Conservation (phyloP, 64 coral and sea anemone genomes). For the Actinia tenebrosa region DNA sequence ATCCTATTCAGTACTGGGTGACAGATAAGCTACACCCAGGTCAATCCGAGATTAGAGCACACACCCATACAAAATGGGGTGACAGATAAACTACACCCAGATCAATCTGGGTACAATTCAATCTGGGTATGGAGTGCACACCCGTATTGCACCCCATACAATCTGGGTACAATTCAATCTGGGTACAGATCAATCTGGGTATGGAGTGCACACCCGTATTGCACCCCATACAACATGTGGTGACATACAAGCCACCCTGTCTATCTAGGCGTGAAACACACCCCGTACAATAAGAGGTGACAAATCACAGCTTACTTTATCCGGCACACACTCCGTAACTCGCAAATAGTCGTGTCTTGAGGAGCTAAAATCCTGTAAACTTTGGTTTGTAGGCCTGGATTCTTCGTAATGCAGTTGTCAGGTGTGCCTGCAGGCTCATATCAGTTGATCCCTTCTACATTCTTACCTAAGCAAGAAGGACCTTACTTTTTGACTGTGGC, state of each 20-base stretch:
- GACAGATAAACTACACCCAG: neutral
- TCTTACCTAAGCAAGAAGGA: conserved; percentile 77
- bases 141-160: no score
- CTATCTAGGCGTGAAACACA: no score
- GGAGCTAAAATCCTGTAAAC: neutral
- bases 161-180: no score
- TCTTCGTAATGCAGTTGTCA: conserved; percentile 80
- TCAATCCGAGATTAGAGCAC: neutral
- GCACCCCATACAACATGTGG: no score
- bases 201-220: no score
- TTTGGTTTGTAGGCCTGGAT: conserved; percentile 71
- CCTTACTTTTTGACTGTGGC: conserved; percentile 82
- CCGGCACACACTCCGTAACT: no score
- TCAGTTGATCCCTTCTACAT: conserved; percentile 90
- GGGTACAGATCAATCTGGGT: no score
- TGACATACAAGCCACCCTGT: neutral
- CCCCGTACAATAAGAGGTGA: no score
- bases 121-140: no score
- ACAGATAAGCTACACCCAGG: neutral
- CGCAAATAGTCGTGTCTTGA: neutral
- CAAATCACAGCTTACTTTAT: neutral
- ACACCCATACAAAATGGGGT: neutral
- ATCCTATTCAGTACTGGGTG: neutral
- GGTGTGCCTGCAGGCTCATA: conserved; percentile 90
- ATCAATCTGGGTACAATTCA: neutral